Evolutionary conservation across 2,113 vertebrate genomes (phyloP).

Genomic region (Pangasianodon gigas): DNA sequence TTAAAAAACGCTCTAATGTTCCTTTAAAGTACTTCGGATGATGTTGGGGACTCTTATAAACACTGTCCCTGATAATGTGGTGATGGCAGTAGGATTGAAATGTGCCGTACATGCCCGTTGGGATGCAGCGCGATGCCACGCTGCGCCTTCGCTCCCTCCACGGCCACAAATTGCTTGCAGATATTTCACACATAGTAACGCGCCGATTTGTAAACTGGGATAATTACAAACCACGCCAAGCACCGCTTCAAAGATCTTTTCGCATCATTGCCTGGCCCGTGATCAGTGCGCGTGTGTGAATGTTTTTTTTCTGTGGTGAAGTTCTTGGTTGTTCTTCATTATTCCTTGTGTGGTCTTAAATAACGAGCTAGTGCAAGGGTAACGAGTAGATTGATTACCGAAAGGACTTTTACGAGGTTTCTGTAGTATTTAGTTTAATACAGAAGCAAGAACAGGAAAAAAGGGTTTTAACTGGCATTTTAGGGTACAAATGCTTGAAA

Average conservation of each 20-base stretch:
- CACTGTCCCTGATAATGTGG: constrained; percentile 21
- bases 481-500: background rate
- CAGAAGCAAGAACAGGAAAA: background rate
- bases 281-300: constrained; percentile 34
- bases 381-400: constrained; percentile 35
- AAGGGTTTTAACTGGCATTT: background rate
- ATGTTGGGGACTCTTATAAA: constrained; percentile 11
- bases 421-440: background rate
- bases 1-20: background rate
- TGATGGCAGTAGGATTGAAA: constrained; percentile 60
- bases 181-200: constrained; percentile 80
- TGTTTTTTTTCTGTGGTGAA: background rate
- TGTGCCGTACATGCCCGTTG: constrained; percentile 67
- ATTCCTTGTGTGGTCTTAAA: constrained; percentile 34
- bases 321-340: constrained; percentile 33
- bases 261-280: constrained; percentile 51
- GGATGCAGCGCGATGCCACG: constrained; percentile 45
- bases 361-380: background rate
- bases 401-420: constrained; percentile 29
- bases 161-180: constrained; percentile 79
- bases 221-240: constrained; percentile 67
- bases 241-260: constrained; percentile 58
- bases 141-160: constrained; percentile 57
- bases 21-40: constrained; percentile 17
- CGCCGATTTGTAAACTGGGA: constrained; percentile 73